Evolutionary conservation across 2,113 vertebrate species (phyloP).

Genomic region (Pterocles orientalis): DNA sequence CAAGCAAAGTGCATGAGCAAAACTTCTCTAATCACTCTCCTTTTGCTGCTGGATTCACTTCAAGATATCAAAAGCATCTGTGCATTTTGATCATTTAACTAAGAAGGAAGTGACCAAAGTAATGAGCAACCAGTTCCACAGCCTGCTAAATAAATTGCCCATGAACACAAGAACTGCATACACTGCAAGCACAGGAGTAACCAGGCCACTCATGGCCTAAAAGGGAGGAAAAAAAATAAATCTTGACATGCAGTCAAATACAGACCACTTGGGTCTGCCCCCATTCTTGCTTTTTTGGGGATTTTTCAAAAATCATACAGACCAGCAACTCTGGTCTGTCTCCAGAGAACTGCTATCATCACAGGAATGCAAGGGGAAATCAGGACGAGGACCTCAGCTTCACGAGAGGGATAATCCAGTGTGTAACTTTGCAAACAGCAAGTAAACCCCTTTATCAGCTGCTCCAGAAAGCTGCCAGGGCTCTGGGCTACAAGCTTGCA

Average conservation of each 20-base stretch:
- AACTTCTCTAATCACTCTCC: constrained; percentile 17
- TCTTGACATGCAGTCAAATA: background rate
- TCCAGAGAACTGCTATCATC: background rate
- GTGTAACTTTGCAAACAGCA: background rate
- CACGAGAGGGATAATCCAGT: background rate
- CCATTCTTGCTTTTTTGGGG: background rate
- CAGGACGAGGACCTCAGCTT: background rate
- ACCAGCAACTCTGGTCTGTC: background rate
- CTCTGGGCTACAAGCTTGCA: background rate
- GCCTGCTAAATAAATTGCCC: background rate
- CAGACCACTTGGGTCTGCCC: background rate
- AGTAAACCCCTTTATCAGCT: background rate
- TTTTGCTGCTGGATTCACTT: constrained; percentile 21
- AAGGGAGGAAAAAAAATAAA: background rate
- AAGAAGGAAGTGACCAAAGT: background rate
- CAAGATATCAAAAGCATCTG: background rate
- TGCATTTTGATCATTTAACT: background rate
- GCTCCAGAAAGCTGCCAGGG: background rate
- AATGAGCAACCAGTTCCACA: background rate
- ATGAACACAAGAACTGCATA: background rate
- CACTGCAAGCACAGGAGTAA: background rate
- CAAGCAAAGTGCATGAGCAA: background rate
- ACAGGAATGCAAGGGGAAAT: background rate
- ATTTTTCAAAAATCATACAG: background rate
- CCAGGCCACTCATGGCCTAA: background rate